Evolutionary conservation across 2,888 invertebrate species (phyloP).

Genomic region (Glyphotaelius pellucidus): DNA sequence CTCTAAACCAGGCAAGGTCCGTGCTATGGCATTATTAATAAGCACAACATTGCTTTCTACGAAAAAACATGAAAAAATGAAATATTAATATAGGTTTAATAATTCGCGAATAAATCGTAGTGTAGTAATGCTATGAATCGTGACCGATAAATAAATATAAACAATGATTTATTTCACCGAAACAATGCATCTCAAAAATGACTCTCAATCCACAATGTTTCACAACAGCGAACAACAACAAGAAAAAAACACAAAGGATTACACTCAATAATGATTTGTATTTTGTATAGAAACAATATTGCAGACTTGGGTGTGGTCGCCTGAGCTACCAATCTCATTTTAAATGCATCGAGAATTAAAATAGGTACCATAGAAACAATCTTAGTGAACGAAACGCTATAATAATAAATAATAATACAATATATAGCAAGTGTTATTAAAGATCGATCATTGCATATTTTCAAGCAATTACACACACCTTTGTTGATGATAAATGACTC

Average conservation of each 20-base stretch:
- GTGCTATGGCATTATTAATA: too few species aligned
- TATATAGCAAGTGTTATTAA: neutral
- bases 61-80: neutral
- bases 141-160: neutral
- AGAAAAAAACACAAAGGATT: neutral
- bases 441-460: neutral
- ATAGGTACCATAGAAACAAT: neutral
- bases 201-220: neutral
- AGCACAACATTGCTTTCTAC: neutral
- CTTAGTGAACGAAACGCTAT: neutral
- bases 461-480: neutral
- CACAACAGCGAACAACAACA: neutral
- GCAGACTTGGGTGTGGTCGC: neutral
- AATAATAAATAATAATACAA: neutral
- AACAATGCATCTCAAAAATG: neutral
- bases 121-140: neutral
- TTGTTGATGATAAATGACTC: slow-evolving; percentile 2
- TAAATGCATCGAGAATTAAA: neutral
- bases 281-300: neutral
- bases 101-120: neutral
- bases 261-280: neutral
- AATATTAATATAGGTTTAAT: too few species aligned
- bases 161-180: too few species aligned
- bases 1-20: neutral
- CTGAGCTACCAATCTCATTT: neutral